phyloP scores from a whole-genome alignment of 2,797 vertebrate species.

The Liparis tanakae region DNA sequence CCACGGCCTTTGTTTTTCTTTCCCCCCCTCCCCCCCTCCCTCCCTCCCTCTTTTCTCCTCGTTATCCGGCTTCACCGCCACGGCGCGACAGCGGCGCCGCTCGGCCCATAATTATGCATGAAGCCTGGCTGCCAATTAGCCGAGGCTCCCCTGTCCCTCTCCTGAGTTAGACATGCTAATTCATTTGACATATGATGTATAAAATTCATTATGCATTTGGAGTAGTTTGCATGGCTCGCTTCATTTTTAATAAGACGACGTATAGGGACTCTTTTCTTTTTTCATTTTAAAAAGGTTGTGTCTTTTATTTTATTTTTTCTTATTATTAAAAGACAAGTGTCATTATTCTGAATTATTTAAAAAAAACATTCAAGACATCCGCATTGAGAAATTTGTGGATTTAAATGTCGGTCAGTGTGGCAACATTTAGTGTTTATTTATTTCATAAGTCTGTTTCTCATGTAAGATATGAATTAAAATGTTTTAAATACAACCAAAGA shows the following conservation, averaged over 20 bases:
- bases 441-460: conserved; percentile 22
- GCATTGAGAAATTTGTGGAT: conserved; percentile 25
- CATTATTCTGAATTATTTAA: conserved; percentile 24
- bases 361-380: conserved; percentile 25
- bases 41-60: conserved; percentile 70
- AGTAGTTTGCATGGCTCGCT: conserved; percentile 85
- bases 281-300: conserved; percentile 55
- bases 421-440: conserved; percentile 36
- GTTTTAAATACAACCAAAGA: not conserved
- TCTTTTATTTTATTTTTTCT: conserved; percentile 30
- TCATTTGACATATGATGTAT: conserved; percentile 88
- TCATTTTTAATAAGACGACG: conserved; percentile 82
- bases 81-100: conserved; percentile 81
- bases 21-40: conserved; percentile 44
- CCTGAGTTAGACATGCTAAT: conserved; percentile 88
- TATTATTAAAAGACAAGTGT: not conserved
- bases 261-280: conserved; percentile 63
- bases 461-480: not conserved
- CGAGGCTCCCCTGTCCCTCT: conserved; percentile 86
- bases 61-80: conserved; percentile 79
- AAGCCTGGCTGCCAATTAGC: conserved; percentile 88
- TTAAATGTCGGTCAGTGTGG: not conserved
- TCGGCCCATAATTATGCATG: conserved; percentile 87
- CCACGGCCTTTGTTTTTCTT: conserved; percentile 78
- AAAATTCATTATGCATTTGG: conserved; percentile 89